Percentiles rank a stretch among this genome's conserved stretches.
These are phyloP conservation scores for Paralvinella palmiformis DNA, from an alignment of 1,140 invertebrate genomes.

Conservation along the genomic window DNA sequence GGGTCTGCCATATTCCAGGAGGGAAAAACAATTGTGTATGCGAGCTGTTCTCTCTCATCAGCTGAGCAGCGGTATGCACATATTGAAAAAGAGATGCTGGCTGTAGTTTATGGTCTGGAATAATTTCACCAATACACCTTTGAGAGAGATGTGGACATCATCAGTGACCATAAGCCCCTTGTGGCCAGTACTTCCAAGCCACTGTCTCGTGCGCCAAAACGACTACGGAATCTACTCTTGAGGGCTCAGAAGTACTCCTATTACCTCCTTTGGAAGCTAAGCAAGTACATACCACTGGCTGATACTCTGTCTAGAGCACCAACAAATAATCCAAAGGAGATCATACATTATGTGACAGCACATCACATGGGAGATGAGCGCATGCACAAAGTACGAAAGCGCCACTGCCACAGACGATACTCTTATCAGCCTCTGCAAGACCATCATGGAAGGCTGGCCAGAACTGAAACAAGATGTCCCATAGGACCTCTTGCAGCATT, in stretches of 20 bases:
- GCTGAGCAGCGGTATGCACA: conserved; percentile 51
- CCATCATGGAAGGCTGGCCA: background rate
- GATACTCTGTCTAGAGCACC: background rate
- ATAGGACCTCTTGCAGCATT: too few relatives aligned
- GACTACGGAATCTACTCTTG: conserved; percentile 51
- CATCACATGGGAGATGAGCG: background rate
- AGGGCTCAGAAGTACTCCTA: conserved; percentile 48
- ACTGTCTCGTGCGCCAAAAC: conserved; percentile 37
- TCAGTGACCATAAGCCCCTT: conserved; percentile 43
- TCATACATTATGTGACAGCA: too few relatives aligned
- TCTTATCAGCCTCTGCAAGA: background rate
- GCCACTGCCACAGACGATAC: background rate
- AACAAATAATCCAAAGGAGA: background rate
- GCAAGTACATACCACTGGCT: background rate
- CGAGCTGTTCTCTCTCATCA: conserved; percentile 44
- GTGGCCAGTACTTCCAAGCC: conserved; percentile 47
- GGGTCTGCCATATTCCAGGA: conserved; percentile 51
- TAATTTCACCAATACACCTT: conserved; percentile 47
- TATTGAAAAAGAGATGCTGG: conserved; percentile 52
- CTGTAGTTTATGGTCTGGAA: conserved; percentile 50
- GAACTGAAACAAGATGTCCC: too few relatives aligned
- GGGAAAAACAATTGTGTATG: conserved; percentile 47
- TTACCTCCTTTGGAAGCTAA: conserved; percentile 6
- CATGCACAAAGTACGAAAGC: background rate
- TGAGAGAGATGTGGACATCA: conserved; percentile 25